A percentile compares a stretch with the other conserved stretches of the same genome.
These are phyloP conservation scores for Cyprinodon brontotheroides DNA, from an alignment of 2,113 vertebrate species.

Conservation along the genomic window DNA sequence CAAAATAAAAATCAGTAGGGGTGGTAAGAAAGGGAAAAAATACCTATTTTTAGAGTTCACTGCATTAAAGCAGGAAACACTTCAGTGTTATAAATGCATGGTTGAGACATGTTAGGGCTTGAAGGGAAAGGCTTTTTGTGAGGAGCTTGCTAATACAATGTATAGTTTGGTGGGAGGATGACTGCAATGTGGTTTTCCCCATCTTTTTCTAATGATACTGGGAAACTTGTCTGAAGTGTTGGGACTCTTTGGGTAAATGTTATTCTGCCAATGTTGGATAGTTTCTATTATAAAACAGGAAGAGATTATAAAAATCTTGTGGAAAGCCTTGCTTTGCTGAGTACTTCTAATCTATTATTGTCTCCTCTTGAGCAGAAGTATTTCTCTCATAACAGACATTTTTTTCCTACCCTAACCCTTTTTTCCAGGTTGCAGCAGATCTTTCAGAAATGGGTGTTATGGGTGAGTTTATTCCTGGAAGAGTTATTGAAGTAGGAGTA, in stretches of 20 bases:
- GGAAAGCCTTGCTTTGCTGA: too few species aligned
- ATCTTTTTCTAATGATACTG: too few species aligned
- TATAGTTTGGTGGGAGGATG: background rate
- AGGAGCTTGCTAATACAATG: background rate
- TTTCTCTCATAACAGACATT: background rate
- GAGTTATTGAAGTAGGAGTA: slow-evolving; percentile 36
- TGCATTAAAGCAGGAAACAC: too few species aligned
- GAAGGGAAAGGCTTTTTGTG: background rate
- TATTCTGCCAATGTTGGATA: too few species aligned
- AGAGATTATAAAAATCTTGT: too few species aligned
- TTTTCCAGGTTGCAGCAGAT: background rate
- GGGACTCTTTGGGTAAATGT: background rate
- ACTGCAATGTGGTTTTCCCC: background rate
- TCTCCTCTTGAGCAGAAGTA: too few species aligned
- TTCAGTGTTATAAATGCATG: too few species aligned
- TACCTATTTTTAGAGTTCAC: background rate
- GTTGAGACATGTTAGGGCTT: background rate
- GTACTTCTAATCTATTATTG: too few species aligned
- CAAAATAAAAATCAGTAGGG: background rate
- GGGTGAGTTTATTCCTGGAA: slow-evolving; percentile 10
- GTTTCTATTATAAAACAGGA: too few species aligned
- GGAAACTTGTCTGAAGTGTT: background rate
- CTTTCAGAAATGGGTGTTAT: slow-evolving; percentile 9
- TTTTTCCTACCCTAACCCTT: background rate
- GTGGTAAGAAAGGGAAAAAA: background rate